Percentiles rank a stretch among this genome's conserved stretches.
phyloP scores from a whole-genome alignment of 2,797 vertebrate species.

The Arremon aurantiirostris region DNA sequence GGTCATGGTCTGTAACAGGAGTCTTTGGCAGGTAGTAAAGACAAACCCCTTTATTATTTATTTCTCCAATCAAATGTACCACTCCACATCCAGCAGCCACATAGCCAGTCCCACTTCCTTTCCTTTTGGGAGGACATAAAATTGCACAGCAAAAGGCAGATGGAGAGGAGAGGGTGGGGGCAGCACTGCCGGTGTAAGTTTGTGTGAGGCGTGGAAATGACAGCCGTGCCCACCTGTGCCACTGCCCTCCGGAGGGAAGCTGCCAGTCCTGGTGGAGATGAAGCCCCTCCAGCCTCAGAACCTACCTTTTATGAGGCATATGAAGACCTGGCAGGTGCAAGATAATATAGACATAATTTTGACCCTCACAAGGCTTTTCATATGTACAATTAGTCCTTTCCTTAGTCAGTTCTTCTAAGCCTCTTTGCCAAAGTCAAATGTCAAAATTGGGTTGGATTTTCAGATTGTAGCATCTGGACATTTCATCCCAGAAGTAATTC shows the following conservation, averaged over 20 bases:
- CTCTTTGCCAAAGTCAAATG: background rate
- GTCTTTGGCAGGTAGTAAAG: background rate
- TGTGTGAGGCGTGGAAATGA: background rate
- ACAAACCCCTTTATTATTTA: background rate
- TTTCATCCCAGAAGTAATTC: slow-evolving; percentile 13
- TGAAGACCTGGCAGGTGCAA: background rate
- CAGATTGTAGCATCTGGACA: background rate
- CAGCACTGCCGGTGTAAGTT: accelerated
- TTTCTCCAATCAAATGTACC: background rate
- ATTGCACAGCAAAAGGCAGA: background rate
- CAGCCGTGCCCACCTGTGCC: background rate
- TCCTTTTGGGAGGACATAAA: background rate
- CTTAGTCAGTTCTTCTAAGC: background rate
- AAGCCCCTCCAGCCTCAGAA: background rate
- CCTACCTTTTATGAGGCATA: background rate
- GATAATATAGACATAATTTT: background rate
- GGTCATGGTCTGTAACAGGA: background rate
- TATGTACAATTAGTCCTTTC: background rate
- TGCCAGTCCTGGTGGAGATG: background rate
- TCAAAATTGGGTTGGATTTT: background rate
- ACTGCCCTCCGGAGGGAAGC: background rate
- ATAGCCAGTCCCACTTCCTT: background rate
- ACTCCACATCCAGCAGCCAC: background rate
- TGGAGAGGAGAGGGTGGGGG: background rate
- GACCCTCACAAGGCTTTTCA: background rate